These are phyloP conservation scores for Rhizoglyphus robini DNA, from an alignment of 1,140 invertebrate genomes.

Conservation along the genomic window DNA sequence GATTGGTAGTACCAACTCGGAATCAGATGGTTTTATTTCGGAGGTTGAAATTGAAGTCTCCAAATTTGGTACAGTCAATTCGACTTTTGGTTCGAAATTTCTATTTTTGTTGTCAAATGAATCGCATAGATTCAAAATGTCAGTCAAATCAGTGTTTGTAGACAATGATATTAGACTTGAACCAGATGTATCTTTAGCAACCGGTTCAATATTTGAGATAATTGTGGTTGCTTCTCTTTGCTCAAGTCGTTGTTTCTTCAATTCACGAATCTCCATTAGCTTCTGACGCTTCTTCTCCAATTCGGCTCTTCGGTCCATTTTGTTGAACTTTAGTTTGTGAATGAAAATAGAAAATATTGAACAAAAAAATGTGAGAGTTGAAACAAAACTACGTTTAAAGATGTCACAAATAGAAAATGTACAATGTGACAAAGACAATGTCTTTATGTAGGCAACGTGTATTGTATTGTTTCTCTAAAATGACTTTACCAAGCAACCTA, in stretches of 20 bases:
- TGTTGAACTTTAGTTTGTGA: too few species aligned
- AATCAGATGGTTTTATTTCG: not conserved
- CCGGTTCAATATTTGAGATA: not conserved
- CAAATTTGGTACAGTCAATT: too few species aligned
- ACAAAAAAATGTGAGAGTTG: too few species aligned
- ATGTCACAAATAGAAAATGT: too few species aligned
- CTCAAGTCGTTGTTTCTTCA: conserved; percentile 66
- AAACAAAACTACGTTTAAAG: too few species aligned
- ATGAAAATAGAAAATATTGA: too few species aligned
- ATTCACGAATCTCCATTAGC: conserved; percentile 73
- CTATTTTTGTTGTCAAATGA: not conserved
- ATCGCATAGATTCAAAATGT: not conserved
- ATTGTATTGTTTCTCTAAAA: too few species aligned
- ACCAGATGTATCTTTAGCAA: not conserved
- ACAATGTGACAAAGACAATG: too few species aligned
- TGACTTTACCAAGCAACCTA: too few species aligned
- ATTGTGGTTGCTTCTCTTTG: conserved; percentile 55
- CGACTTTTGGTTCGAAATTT: too few species aligned
- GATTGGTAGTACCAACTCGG: not conserved
- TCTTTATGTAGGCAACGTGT: too few species aligned
- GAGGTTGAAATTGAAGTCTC: too few species aligned
- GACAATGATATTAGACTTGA: not conserved
- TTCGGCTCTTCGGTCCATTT: conserved; percentile 84
- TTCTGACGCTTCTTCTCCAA: conserved; percentile 85
- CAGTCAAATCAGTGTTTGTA: not conserved